Evolutionary conservation across 2,797 vertebrate genomes (phyloP).

Genomic region (Periparus ater): DNA sequence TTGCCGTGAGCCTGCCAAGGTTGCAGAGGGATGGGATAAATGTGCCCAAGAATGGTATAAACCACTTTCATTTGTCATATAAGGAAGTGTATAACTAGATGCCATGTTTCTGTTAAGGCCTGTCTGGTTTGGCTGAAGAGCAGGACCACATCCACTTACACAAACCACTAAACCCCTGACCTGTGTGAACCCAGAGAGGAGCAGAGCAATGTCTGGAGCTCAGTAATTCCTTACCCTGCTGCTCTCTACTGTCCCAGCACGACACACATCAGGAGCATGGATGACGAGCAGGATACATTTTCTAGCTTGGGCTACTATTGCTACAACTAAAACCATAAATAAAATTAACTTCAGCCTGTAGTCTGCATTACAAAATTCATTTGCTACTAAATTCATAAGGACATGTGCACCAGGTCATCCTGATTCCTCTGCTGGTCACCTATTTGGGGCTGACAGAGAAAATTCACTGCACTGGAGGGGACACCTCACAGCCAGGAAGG

Average conservation of each 20-base stretch:
- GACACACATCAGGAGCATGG: not conserved
- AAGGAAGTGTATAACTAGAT: constrained; percentile 21
- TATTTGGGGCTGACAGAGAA: not conserved
- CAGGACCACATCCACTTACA: constrained; percentile 22
- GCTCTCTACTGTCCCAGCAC: not conserved
- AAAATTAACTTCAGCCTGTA: not conserved
- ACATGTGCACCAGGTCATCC: not conserved
- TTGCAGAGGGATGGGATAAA: not conserved
- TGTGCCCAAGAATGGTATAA: not conserved
- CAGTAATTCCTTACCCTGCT: not conserved
- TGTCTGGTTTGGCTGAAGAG: constrained; percentile 32
- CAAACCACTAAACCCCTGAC: constrained; percentile 34
- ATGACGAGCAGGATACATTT: not conserved
- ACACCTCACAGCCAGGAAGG: not conserved
- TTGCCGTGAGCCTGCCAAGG: not conserved
- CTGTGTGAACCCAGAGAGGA: not conserved
- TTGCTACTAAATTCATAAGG: not conserved
- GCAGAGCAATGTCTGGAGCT: not conserved
- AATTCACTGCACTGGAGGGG: not conserved
- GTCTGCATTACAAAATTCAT: not conserved
- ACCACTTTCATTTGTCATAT: not conserved
- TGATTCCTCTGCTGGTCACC: not conserved
- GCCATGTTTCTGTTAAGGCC: not conserved
- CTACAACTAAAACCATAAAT: not conserved
- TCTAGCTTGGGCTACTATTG: not conserved